Percentiles rank a stretch among this genome's conserved stretches.
Evolutionary conservation across 2,888 invertebrate species (phyloP).

Genomic region (Empis stercorea): DNA sequence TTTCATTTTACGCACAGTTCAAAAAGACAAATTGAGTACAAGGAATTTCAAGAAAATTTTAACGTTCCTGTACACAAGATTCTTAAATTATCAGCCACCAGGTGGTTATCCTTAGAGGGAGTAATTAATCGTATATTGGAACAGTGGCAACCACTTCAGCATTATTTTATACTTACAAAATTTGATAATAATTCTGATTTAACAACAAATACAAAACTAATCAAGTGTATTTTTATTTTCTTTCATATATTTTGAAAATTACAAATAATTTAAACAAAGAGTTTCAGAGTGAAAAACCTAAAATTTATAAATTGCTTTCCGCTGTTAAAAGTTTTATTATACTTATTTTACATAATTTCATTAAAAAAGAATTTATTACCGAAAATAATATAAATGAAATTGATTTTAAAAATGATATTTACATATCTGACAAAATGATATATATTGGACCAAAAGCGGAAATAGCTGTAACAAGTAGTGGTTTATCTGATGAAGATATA

Average conservation of each 20-base stretch:
- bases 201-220: neutral
- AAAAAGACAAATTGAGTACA: constrained; percentile 18
- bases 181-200: neutral
- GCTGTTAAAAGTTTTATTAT: neutral
- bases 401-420: neutral
- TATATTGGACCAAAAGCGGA: neutral
- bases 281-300: constrained; percentile 5
- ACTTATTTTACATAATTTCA: constrained; percentile 6
- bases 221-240: constrained; percentile 5
- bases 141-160: constrained; percentile 6
- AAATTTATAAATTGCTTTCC: constrained; percentile 4
- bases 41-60: constrained; percentile 19
- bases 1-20: constrained; percentile 19
- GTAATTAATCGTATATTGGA: constrained; percentile 10
- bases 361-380: constrained; percentile 1
- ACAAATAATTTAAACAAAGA: constrained; percentile 5
- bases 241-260: constrained; percentile 2
- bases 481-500: neutral
- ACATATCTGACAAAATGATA: neutral
- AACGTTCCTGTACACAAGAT: constrained; percentile 19
- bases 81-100: constrained; percentile 18
- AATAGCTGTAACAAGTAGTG: neutral
- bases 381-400: neutral
- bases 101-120: constrained; percentile 20
- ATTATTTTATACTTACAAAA: constrained; percentile 7